Evolutionary conservation across 2,888 invertebrate species (phyloP).

Genomic region (Callosobruchus maculatus): DNA sequence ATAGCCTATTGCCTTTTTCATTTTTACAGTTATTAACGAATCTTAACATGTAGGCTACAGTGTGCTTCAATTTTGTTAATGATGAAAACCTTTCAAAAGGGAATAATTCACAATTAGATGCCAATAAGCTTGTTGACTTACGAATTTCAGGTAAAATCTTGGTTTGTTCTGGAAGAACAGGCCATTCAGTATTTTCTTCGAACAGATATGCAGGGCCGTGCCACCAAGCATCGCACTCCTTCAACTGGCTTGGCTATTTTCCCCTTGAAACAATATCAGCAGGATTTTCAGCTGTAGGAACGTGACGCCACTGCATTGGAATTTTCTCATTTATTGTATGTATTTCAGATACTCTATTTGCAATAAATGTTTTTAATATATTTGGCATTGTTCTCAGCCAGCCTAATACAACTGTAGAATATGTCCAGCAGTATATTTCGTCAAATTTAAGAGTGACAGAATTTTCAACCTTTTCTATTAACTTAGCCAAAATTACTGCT

Average conservation of each 20-base stretch:
- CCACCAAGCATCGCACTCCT: slow-evolving; percentile 12
- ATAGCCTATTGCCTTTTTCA: no score
- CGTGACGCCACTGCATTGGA: slow-evolving; percentile 10
- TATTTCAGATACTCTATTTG: slow-evolving; percentile 1
- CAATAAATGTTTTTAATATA: neutral
- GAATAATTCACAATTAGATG: neutral
- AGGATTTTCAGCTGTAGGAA: slow-evolving; percentile 15
- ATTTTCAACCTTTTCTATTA: neutral
- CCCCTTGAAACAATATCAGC: slow-evolving; percentile 15
- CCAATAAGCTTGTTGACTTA: neutral
- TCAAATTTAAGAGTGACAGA: neutral
- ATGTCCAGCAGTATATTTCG: neutral
- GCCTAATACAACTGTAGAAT: neutral
- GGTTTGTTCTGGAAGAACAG: neutral
- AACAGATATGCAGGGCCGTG: slow-evolving; percentile 13
- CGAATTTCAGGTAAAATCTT: neutral
- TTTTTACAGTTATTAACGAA: no score
- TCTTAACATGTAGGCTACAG: no score
- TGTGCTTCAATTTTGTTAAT: neutral
- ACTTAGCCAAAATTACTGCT: neutral
- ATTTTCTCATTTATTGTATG: neutral
- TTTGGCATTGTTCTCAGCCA: neutral
- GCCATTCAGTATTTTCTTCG: neutral
- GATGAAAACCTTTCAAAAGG: neutral
- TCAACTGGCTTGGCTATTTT: slow-evolving; percentile 4